Percentiles rank a stretch among this genome's conserved stretches.
Evolutionary conservation across 1,140 invertebrate species (phyloP).

Genomic region (Mycetomoellerius zeteki): DNA sequence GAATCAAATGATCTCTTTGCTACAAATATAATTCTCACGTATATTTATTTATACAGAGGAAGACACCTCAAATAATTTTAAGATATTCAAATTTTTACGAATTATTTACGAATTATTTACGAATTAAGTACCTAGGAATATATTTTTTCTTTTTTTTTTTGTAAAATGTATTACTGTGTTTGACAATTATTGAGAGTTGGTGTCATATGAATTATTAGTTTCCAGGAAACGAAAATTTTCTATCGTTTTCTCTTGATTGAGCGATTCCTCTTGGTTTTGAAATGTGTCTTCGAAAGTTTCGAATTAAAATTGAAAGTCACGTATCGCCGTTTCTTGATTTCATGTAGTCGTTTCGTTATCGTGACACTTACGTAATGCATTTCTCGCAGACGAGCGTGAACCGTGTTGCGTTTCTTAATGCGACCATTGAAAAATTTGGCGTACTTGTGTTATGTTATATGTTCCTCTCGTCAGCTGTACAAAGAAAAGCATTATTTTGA

Average conservation of each 20-base stretch:
- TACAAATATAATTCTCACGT: no score
- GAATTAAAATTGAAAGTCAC: conserved; percentile 54
- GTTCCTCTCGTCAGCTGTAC: not conserved
- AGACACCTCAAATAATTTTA: not conserved
- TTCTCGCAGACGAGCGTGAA: conserved; percentile 37
- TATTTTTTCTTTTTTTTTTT: not conserved
- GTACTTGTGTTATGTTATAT: not conserved
- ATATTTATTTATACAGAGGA: not conserved
- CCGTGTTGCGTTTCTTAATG: conserved; percentile 10
- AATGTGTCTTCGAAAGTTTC: conserved; percentile 27
- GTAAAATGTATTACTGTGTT: not conserved
- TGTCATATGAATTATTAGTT: not conserved
- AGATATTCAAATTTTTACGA: not conserved
- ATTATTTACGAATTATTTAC: not conserved
- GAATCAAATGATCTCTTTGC: conserved; percentile 7
- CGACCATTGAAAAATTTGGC: conserved; percentile 9
- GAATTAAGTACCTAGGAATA: not conserved
- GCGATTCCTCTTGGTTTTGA: not conserved
- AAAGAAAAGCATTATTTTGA: not conserved
- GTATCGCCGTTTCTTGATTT: conserved; percentile 47
- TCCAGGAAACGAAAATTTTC: not conserved
- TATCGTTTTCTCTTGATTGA: not conserved
- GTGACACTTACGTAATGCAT: conserved; percentile 41
- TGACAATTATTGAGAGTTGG: not conserved
- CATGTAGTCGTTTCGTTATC: conserved; percentile 46